phyloP scores from a whole-genome alignment of 1,140 invertebrate species.

The Heliconius eleuchia region DNA sequence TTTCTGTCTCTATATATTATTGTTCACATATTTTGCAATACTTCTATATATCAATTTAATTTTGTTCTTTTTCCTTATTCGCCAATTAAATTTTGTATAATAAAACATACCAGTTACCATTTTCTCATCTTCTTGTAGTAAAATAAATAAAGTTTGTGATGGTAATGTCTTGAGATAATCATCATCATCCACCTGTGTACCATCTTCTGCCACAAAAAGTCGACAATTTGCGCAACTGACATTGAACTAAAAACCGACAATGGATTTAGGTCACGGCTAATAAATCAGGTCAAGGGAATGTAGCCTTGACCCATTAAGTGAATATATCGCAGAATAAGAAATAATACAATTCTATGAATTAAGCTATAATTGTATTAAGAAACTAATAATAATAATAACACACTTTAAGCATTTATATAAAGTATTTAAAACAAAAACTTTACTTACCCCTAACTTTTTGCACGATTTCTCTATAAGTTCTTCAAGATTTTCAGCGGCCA shows the following conservation, averaged over 20 bases:
- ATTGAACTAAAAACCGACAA: conserved; percentile 72
- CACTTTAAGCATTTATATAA: background rate
- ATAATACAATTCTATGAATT: background rate
- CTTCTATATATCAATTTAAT: too few species aligned
- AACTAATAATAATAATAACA: background rate
- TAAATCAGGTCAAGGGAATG: conserved; percentile 59
- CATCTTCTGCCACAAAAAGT: conserved; percentile 84
- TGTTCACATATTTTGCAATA: too few species aligned
- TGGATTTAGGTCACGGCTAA: conserved; percentile 60
- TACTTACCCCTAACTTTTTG: conserved; percentile 85
- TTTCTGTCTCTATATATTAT: too few species aligned
- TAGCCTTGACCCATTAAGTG: conserved; percentile 56
- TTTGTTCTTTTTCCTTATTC: background rate
- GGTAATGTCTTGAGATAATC: conserved; percentile 88
- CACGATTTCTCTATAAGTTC: conserved; percentile 85
- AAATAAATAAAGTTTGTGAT: conserved; percentile 87
- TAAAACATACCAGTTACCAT: conserved; percentile 84
- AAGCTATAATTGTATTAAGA: background rate
- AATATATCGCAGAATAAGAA: background rate
- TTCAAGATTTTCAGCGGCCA: conserved; percentile 84
- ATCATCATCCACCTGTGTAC: conserved; percentile 87
- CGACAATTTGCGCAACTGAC: conserved; percentile 68
- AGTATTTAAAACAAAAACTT: conserved; percentile 23
- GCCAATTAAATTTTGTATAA: conserved; percentile 12
- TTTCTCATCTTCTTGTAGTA: conserved; percentile 83